These are phyloP conservation scores for Ctenopoma kingsleyae DNA, from an alignment of 2,797 vertebrate species.

Conservation along the genomic window DNA sequence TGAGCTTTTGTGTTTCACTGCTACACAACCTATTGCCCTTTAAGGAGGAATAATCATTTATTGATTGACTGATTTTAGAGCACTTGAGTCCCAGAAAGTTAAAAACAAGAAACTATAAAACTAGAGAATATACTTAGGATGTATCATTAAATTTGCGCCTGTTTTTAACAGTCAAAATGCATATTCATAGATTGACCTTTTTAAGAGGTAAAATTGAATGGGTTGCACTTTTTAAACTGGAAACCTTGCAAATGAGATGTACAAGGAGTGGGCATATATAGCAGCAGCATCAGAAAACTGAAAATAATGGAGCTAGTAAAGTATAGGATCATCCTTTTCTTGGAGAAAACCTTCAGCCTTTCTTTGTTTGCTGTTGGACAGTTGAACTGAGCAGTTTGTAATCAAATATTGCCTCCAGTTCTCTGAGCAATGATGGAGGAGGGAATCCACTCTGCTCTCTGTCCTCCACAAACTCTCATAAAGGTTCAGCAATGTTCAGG, in stretches of 20 bases:
- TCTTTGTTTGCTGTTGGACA: slow-evolving; percentile 3
- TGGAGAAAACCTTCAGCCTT: slow-evolving; percentile 6
- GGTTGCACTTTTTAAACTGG: too few relatives aligned
- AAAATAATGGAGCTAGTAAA: slow-evolving; percentile 13
- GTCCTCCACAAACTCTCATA: slow-evolving; percentile 26
- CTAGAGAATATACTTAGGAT: background rate
- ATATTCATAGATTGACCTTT: slow-evolving; percentile 32
- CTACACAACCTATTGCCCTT: slow-evolving; percentile 7
- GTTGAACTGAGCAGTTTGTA: slow-evolving; percentile 32
- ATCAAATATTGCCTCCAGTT: slow-evolving; percentile 35
- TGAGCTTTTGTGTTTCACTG: slow-evolving; percentile 6
- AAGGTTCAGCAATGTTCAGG: slow-evolving; percentile 48
- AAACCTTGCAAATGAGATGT: slow-evolving; percentile 23
- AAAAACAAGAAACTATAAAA: slow-evolving; percentile 24
- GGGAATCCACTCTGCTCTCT: slow-evolving; percentile 33
- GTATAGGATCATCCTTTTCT: background rate
- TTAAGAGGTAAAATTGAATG: slow-evolving; percentile 9
- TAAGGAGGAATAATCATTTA: slow-evolving; percentile 45
- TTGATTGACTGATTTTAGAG: slow-evolving; percentile 32
- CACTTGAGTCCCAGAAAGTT: slow-evolving; percentile 18
- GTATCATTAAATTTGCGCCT: background rate
- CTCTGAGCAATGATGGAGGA: slow-evolving; percentile 34
- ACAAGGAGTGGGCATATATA: slow-evolving; percentile 14
- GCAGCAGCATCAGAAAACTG: slow-evolving; percentile 13
- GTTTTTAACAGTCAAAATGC: slow-evolving; percentile 15